Conservation (phyloP, 2,888 invertebrate species). For the Ryuthela nishihirai region DNA sequence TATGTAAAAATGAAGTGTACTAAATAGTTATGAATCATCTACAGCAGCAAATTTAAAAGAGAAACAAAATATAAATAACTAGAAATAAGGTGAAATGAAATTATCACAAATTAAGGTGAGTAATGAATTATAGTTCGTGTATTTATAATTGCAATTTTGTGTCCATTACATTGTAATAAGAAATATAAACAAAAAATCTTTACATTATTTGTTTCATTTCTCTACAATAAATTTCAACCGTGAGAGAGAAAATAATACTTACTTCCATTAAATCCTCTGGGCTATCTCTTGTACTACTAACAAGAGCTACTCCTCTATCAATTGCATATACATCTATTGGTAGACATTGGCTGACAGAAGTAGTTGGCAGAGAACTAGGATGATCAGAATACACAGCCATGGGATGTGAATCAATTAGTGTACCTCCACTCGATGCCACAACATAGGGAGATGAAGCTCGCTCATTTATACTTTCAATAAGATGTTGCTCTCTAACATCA, state of each 20-base stretch:
- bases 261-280: constrained; percentile 32
- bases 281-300: constrained; percentile 34
- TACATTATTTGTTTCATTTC: no score
- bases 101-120: no score
- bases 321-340: constrained; percentile 36
- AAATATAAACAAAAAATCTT: no score
- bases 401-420: constrained; percentile 28
- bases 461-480: constrained; percentile 27
- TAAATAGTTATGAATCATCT: no score
- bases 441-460: constrained; percentile 21
- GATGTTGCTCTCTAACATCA: constrained; percentile 25
- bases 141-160: no score
- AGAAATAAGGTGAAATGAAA: background rate
- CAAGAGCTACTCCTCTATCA: constrained; percentile 32
- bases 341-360: constrained; percentile 28
- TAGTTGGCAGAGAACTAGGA: constrained; percentile 14
- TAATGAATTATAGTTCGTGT: no score
- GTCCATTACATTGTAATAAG: no score
- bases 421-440: constrained; percentile 25
- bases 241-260: no score
- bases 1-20: no score
- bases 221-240: no score
- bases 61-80: no score
- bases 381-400: constrained; percentile 32
- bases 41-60: no score